Percentiles rank a stretch among this genome's conserved stretches.
phyloP scores from a whole-genome alignment of 1,140 invertebrate genomes.

The Varroa destructor region DNA sequence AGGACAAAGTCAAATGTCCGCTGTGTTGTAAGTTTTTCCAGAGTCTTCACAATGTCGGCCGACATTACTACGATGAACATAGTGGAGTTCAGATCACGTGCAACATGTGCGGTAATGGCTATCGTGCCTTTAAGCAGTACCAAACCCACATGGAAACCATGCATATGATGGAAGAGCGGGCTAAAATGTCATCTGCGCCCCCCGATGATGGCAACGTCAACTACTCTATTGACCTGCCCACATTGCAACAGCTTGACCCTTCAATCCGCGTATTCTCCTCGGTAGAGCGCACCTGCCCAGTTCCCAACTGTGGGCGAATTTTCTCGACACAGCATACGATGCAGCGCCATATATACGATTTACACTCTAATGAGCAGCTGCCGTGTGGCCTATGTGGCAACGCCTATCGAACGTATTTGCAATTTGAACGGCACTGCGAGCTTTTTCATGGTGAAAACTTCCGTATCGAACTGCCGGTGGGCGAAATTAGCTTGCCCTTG shows the following conservation, averaged over 20 bases:
- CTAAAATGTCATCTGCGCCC: background rate
- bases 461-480: conserved; percentile 17
- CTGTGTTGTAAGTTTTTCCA: conserved; percentile 27
- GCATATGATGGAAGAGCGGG: background rate
- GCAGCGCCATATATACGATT: conserved; percentile 17
- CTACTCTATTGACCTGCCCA: conserved; percentile 20
- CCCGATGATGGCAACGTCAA: conserved; percentile 1
- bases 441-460: conserved; percentile 21
- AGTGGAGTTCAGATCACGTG: conserved; percentile 9
- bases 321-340: conserved; percentile 24
- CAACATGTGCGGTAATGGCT: conserved; percentile 11
- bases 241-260: conserved; percentile 3
- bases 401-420: conserved; percentile 10
- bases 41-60: conserved; percentile 17
- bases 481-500: conserved; percentile 7
- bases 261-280: conserved; percentile 7
- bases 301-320: background rate
- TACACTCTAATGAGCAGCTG: conserved; percentile 11
- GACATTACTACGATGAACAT: conserved; percentile 25
- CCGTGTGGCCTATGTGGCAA: conserved; percentile 21
- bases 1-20: conserved; percentile 22
- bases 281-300: conserved; percentile 11
- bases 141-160: conserved; percentile 10
- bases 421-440: conserved; percentile 17
- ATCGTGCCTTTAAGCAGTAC: conserved; percentile 19